Evolutionary conservation across 2,888 invertebrate species (phyloP).

Genomic region (Trachelus iudaicus): DNA sequence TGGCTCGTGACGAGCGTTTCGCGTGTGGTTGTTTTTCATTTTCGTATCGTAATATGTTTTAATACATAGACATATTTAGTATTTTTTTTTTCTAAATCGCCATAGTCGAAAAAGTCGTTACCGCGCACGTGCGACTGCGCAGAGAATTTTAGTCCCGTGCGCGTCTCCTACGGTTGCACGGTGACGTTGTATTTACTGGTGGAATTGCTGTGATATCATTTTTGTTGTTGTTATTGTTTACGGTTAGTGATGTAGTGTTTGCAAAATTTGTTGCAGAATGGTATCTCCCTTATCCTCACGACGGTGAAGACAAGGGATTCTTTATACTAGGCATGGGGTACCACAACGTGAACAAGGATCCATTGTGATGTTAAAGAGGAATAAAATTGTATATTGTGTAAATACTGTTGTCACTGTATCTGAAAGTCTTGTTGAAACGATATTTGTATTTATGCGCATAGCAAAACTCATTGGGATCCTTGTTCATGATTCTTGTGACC

Average conservation of each 20-base stretch:
- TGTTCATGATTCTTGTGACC: not conserved
- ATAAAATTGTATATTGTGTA: not conserved
- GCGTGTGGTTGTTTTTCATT: constrained; percentile 18
- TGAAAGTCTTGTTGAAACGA: not conserved
- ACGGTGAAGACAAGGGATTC: not conserved
- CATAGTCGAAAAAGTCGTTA: constrained; percentile 47
- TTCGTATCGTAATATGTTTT: constrained; percentile 15
- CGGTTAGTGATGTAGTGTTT: constrained; percentile 32
- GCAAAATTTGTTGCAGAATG: constrained; percentile 16
- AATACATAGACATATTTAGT: constrained; percentile 35
- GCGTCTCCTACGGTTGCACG: constrained; percentile 6
- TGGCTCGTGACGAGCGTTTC: constrained; percentile 9
- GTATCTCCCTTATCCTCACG: not conserved
- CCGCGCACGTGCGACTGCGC: constrained; percentile 30
- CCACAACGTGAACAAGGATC: not conserved
- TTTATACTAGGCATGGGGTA: not conserved
- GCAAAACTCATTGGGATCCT: not conserved
- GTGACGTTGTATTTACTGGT: constrained; percentile 32
- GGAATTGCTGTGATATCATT: constrained; percentile 37
- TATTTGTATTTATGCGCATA: not conserved
- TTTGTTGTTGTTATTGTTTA: constrained; percentile 17
- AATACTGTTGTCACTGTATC: not conserved
- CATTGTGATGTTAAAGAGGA: not conserved
- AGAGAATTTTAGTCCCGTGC: constrained; percentile 26
- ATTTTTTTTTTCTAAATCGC: constrained; percentile 37